A percentile compares a stretch with the other conserved stretches of the same genome.
phyloP scores from a whole-genome alignment of 2,888 invertebrate genomes.

The Sicus ferrugineus region DNA sequence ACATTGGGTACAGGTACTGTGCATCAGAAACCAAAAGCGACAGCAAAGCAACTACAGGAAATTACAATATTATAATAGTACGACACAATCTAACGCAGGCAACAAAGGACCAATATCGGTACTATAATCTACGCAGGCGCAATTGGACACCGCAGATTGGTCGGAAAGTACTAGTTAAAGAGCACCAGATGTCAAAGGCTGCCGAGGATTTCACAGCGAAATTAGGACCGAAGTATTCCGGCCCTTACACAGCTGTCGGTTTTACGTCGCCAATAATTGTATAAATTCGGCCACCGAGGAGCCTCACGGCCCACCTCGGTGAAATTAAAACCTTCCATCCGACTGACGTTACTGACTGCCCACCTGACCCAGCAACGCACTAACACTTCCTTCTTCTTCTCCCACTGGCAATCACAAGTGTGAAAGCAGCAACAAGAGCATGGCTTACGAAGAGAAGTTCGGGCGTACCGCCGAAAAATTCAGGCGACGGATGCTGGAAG shows the following conservation, averaged over 20 bases:
- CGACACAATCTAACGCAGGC: slow-evolving; percentile 5
- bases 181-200: slow-evolving; percentile 11
- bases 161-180: not conserved
- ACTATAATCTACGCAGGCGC: slow-evolving; percentile 18
- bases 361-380: too few relatives aligned
- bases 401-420: too few relatives aligned
- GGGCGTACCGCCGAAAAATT: too few relatives aligned
- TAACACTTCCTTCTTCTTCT: too few relatives aligned
- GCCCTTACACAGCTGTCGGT: not conserved
- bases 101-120: slow-evolving; percentile 8
- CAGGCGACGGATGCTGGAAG: too few relatives aligned
- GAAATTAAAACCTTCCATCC: not conserved
- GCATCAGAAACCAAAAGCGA: not conserved
- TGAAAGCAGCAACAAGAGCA: too few relatives aligned
- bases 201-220: not conserved
- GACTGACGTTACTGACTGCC: not conserved
- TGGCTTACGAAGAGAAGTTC: too few relatives aligned
- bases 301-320: not conserved
- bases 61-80: slow-evolving; percentile 7
- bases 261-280: slow-evolving; percentile 13
- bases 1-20: not conserved
- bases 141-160: slow-evolving; percentile 3
- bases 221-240: slow-evolving; percentile 14
- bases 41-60: not conserved
- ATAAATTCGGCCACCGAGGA: not conserved